These are phyloP conservation scores for Notarius lentiginosus DNA, from an alignment of 2,113 vertebrate genomes.

Conservation along the genomic window DNA sequence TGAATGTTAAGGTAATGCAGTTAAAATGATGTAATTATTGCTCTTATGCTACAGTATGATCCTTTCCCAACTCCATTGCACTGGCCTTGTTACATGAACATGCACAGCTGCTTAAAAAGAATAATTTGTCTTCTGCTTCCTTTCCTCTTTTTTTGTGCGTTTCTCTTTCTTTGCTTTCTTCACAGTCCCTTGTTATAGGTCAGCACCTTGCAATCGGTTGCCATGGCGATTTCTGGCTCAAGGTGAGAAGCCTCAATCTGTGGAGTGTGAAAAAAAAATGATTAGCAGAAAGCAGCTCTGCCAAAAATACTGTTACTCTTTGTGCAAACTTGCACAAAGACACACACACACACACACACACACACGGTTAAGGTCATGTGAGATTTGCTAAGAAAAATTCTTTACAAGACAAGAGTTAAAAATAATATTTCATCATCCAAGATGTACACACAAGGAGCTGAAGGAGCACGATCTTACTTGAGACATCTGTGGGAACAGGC, in stretches of 20 bases:
- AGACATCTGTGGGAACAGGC: slow-evolving; percentile 98
- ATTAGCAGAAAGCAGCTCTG: slow-evolving; percentile 40
- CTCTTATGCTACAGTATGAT: slow-evolving; percentile 26
- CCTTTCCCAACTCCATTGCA: not conserved
- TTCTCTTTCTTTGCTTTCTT: slow-evolving; percentile 48
- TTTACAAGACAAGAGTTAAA: not conserved
- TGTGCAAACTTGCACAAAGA: not conserved
- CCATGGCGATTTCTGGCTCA: slow-evolving; percentile 91
- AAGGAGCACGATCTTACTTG: slow-evolving; percentile 75
- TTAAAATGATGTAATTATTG: slow-evolving; percentile 37
- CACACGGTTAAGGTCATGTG: slow-evolving; percentile 12
- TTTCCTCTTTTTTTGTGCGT: not conserved
- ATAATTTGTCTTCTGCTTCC: slow-evolving; percentile 5
- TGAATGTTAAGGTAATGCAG: slow-evolving; percentile 7
- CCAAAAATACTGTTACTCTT: slow-evolving; percentile 18
- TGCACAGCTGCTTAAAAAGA: slow-evolving; percentile 24
- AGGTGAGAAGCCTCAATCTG: slow-evolving; percentile 90
- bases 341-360: not conserved
- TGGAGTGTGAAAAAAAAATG: slow-evolving; percentile 43
- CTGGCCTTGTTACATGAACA: not conserved
- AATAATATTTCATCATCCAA: not conserved
- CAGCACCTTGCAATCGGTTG: slow-evolving; percentile 87
- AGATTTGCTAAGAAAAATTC: not conserved
- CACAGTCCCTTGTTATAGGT: slow-evolving; percentile 97
- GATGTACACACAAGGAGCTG: not conserved